phyloP scores from a whole-genome alignment of 2,797 vertebrate genomes.

The Pelodytes ibericus region DNA sequence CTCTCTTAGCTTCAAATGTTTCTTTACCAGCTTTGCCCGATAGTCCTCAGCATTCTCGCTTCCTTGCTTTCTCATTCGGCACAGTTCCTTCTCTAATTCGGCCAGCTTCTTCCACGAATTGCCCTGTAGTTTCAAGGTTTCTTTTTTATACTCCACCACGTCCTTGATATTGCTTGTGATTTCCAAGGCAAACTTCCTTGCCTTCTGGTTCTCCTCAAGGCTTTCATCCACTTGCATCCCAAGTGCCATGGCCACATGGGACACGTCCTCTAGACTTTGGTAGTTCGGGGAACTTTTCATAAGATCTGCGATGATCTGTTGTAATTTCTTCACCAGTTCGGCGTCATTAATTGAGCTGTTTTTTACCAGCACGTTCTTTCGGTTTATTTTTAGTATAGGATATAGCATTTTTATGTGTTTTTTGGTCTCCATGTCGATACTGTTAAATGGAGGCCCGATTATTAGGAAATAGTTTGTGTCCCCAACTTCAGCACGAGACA shows the following conservation, averaged over 20 bases:
- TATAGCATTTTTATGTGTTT: conserved; percentile 56
- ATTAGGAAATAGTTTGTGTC: conserved; percentile 63
- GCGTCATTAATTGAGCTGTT: conserved; percentile 58
- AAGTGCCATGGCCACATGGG: conserved; percentile 64
- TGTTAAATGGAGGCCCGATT: conserved; percentile 58
- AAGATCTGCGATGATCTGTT: conserved; percentile 42
- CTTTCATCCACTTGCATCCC: conserved; percentile 77
- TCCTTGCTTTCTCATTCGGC: conserved; percentile 62
- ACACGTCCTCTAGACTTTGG: conserved; percentile 73
- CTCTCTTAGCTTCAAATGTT: conserved; percentile 58
- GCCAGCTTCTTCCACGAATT: conserved; percentile 68
- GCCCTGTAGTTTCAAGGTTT: conserved; percentile 77
- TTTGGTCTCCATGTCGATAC: conserved; percentile 57
- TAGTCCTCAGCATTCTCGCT: conserved; percentile 56
- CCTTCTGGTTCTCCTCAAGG: conserved; percentile 68
- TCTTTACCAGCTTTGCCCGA: conserved; percentile 63
- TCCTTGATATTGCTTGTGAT: conserved; percentile 66
- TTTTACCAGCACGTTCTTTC: conserved; percentile 62
- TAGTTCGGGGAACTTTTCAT: conserved; percentile 60
- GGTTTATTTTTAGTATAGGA: conserved; percentile 57
- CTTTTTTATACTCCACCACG: conserved; percentile 61
- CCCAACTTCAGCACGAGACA: conserved; percentile 47
- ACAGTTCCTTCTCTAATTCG: conserved; percentile 72
- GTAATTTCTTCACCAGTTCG: conserved; percentile 60
- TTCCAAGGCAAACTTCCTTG: conserved; percentile 61